These are phyloP conservation scores for Cirrhinus molitorella DNA, from an alignment of 2,797 vertebrate genomes.

Conservation along the genomic window DNA sequence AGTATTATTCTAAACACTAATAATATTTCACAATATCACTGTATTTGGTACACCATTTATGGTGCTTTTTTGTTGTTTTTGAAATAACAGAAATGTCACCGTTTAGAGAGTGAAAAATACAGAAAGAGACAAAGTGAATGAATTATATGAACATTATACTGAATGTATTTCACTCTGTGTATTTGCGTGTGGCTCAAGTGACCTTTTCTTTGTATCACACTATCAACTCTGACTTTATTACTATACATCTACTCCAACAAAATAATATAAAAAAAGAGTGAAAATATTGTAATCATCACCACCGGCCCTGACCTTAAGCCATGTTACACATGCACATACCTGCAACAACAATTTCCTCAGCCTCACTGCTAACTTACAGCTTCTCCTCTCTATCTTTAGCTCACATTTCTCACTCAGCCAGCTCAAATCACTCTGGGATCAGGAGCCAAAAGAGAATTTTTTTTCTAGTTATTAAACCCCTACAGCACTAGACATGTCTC, in stretches of 20 bases:
- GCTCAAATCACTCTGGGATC: not conserved
- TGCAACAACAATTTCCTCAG: not conserved
- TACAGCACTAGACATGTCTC: not conserved
- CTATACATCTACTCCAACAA: not conserved
- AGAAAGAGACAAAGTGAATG: not conserved
- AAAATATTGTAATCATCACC: conserved; percentile 18
- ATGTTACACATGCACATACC: not conserved
- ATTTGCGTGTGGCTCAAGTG: conserved; percentile 20
- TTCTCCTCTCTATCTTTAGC: conserved; percentile 50
- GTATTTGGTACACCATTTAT: not conserved
- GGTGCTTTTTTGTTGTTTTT: not conserved
- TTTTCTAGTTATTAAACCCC: conserved; percentile 10
- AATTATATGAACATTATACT: not conserved
- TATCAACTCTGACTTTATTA: conserved; percentile 34
- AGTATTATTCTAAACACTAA: no score
- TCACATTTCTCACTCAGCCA: conserved; percentile 16
- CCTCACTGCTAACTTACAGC: conserved; percentile 24
- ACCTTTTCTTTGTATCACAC: conserved; percentile 26
- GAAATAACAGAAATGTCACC: not conserved
- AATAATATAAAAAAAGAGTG: not conserved
- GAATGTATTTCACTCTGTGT: not conserved
- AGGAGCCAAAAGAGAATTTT: not conserved
- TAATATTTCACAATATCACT: no score
- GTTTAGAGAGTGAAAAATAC: not conserved
- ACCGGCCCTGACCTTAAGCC: not conserved